These are phyloP conservation scores for Mercenaria mercenaria DNA, from an alignment of 1,140 invertebrate species.

Conservation along the genomic window DNA sequence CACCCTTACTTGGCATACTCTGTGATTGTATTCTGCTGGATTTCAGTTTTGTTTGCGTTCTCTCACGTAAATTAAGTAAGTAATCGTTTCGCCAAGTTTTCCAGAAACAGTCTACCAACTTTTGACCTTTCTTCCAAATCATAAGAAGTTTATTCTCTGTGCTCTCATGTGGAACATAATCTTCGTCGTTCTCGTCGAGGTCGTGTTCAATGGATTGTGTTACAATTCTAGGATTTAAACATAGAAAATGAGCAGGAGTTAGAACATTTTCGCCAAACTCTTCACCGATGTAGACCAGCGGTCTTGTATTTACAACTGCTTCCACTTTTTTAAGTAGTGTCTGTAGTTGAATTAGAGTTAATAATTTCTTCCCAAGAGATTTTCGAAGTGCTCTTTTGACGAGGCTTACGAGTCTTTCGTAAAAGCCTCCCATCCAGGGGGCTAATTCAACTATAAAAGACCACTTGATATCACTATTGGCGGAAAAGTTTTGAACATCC, in stretches of 20 bases:
- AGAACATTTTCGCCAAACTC: not conserved
- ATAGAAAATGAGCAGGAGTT: conserved; percentile 14
- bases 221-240: not conserved
- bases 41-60: not conserved
- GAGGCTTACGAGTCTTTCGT: conserved; percentile 6
- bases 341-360: not conserved
- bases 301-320: not conserved
- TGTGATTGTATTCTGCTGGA: not conserved
- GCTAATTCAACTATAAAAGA: conserved; percentile 29
- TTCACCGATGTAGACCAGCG: conserved; percentile 5
- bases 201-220: not conserved
- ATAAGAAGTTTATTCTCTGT: not conserved
- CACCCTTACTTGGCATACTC: not conserved
- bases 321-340: conserved; percentile 19
- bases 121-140: conserved; percentile 29
- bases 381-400: conserved; percentile 20
- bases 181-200: not conserved
- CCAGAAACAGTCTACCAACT: not conserved
- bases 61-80: not conserved
- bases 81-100: not conserved
- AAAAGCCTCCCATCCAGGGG: no score
- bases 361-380: not conserved
- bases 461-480: conserved; percentile 1
- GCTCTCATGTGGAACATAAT: not conserved
- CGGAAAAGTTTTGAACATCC: not conserved